Conservation (phyloP, 2,888 invertebrate genomes). For the Leucozona laternaria region DNA sequence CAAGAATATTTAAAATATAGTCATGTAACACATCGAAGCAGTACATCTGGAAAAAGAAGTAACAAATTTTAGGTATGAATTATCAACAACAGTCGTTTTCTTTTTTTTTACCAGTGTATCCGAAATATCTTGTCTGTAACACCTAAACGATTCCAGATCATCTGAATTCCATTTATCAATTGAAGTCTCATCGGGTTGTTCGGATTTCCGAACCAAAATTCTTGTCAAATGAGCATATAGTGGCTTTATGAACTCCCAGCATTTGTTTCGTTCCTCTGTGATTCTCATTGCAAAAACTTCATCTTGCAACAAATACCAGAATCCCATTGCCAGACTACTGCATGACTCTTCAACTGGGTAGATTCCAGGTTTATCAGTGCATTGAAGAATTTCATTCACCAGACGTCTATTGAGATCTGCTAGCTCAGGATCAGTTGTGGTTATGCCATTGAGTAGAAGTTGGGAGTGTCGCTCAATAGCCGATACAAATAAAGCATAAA, state of each 20-base stretch:
- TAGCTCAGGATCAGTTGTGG: constrained; percentile 83
- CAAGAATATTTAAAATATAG: constrained; percentile 89
- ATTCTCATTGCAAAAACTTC: constrained; percentile 82
- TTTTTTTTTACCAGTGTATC: constrained; percentile 89
- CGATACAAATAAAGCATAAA: constrained; percentile 88
- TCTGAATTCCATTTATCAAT: constrained; percentile 88
- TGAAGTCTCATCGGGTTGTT: constrained; percentile 87
- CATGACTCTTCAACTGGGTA: constrained; percentile 95
- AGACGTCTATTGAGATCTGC: constrained; percentile 86
- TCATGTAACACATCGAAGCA: constrained; percentile 93
- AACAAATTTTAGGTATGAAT: background rate
- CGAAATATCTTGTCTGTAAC: constrained; percentile 93
- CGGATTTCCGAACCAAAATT: constrained; percentile 91
- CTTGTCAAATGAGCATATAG: constrained; percentile 91
- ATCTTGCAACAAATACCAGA: constrained; percentile 94
- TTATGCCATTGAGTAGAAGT: constrained; percentile 82
- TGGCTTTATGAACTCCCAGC: constrained; percentile 87
- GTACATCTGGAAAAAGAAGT: constrained; percentile 87
- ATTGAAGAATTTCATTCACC: constrained; percentile 90
- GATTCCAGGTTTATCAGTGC: constrained; percentile 91
- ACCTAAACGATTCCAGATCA: constrained; percentile 93
- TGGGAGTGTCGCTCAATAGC: constrained; percentile 89
- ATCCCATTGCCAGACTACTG: constrained; percentile 93
- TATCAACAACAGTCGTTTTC: background rate
- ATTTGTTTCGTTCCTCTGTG: constrained; percentile 80